Percentiles rank a stretch among this genome's conserved stretches.
phyloP scores from a whole-genome alignment of 37 sponge, comb jelly and placozoan genomes.

The Haliclona indistincta region DNA sequence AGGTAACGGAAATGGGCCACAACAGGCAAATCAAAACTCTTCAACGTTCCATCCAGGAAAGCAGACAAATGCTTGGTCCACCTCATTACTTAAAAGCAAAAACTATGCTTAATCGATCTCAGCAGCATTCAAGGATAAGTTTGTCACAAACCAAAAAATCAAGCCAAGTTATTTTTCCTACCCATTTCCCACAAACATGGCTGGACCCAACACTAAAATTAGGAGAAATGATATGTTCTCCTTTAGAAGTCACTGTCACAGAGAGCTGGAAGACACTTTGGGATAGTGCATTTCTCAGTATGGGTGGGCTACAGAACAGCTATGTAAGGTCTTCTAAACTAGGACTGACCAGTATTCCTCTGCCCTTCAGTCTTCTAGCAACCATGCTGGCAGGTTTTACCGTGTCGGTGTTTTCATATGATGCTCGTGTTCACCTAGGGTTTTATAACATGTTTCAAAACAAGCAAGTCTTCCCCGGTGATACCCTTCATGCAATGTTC shows the following conservation, averaged over 20 bases:
- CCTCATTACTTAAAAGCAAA: constrained; percentile 24
- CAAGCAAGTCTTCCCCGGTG: constrained; percentile 15
- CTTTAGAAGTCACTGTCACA: constrained; percentile 15
- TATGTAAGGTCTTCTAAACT: not conserved
- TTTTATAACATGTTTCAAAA: constrained; percentile 23
- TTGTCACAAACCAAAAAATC: no score
- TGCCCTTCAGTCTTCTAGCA: constrained; percentile 15
- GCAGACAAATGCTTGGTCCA: constrained; percentile 41
- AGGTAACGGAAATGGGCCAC: not conserved
- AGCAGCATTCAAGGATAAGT: not conserved
- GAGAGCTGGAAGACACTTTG: constrained; percentile 30
- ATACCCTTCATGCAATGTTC: constrained; percentile 19
- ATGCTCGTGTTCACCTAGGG: constrained; percentile 25
- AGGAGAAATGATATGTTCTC: constrained; percentile 1
- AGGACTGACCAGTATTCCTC: not conserved
- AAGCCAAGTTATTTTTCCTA: not conserved
- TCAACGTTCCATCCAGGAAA: constrained; percentile 27
- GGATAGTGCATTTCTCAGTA: constrained; percentile 28
- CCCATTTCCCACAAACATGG: not conserved
- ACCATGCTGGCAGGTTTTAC: constrained; percentile 15
- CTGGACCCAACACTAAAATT: not conserved
- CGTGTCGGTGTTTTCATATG: constrained; percentile 7
- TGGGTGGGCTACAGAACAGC: not conserved
- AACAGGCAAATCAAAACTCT: constrained; percentile 5
- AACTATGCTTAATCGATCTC: not conserved